phyloP scores from a whole-genome alignment of 2,797 vertebrate genomes.

The Psittacula derbiana region DNA sequence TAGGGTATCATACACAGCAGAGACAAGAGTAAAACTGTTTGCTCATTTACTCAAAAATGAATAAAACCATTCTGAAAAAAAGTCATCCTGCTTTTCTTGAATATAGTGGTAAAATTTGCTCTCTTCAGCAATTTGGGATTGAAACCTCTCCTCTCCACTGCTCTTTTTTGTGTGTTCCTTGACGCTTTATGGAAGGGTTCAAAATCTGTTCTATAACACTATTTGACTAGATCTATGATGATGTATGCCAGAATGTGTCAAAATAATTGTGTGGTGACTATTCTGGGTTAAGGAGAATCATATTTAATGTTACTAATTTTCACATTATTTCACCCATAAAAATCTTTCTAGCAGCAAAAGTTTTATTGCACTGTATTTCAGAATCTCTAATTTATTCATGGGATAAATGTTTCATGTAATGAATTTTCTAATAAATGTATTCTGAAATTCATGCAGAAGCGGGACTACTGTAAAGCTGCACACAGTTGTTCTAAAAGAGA shows the following conservation, averaged over 20 bases:
- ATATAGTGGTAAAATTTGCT: background rate
- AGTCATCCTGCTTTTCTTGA: background rate
- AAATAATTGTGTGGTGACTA: conserved; percentile 78
- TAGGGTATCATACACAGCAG: background rate
- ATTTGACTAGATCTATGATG: conserved; percentile 70
- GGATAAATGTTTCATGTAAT: conserved; percentile 83
- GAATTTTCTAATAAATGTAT: conserved; percentile 80
- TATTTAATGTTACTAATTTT: conserved; percentile 82
- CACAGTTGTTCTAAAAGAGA: conserved; percentile 64
- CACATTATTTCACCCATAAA: conserved; percentile 80
- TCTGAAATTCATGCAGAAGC: conserved; percentile 74
- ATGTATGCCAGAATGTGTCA: conserved; percentile 73
- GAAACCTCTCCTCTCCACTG: conserved; percentile 35
- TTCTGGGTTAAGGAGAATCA: conserved; percentile 77
- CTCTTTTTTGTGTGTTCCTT: conserved; percentile 44
- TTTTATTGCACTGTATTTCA: conserved; percentile 79
- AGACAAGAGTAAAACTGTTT: background rate
- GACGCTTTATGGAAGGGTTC: conserved; percentile 61
- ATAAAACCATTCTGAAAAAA: conserved; percentile 28
- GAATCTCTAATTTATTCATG: conserved; percentile 81
- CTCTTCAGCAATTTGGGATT: background rate
- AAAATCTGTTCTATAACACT: conserved; percentile 52
- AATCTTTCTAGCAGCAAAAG: conserved; percentile 79
- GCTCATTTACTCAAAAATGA: background rate
- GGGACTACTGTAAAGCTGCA: conserved; percentile 66